Evolutionary conservation across 2,888 invertebrate species (phyloP), one percentile per base, ranked within the genome.

Genomic region (Lypha dubia): DNA sequence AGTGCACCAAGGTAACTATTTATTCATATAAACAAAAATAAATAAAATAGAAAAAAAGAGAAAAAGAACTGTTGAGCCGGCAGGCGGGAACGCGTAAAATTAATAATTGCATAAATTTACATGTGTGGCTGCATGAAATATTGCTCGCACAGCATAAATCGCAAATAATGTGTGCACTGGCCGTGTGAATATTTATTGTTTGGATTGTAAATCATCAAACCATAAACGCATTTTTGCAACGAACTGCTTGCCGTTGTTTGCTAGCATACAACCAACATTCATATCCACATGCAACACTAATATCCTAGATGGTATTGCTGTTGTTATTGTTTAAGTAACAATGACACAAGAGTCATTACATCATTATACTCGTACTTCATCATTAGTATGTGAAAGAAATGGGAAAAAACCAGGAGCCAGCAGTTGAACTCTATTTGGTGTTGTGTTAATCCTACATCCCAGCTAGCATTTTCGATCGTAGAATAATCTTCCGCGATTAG

Each of bases 61-160:
- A 63, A 60, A 79, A 74, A 5, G 15, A 70, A 80, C 53, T 67
- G 62, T 79, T 84, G 81, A 79, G 58, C 73, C 77, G 81, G 83
- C 79, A 87, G 86, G 85, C 86, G 88, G 87, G 86, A 89, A 89
- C 89, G 89, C 89, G 90, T 91, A 89, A 91, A 92, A 92, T 90
- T 91, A 90, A 89, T 91, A 92, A 92, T 91, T 92, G 90, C 91
- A 92, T 91, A 92, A 92, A 91, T 92, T 92, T 90, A 89, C 90
- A 90, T 92, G 91, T 90, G 92, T 81, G 84, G 86, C 86, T 85
- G 77, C 84, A 86, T 87, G 86, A 87, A 87, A 87, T 86, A 87
- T 87, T 84, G 84, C 85, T 87, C 87, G 87, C 88, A 87, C 88
- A 88, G 91, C 91, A 90, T 90, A 91, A 90, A 90, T 90, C 89